Base-by-base conservation (phyloP, 2,888 invertebrate genomes). In the Bibio marci region DNA sequence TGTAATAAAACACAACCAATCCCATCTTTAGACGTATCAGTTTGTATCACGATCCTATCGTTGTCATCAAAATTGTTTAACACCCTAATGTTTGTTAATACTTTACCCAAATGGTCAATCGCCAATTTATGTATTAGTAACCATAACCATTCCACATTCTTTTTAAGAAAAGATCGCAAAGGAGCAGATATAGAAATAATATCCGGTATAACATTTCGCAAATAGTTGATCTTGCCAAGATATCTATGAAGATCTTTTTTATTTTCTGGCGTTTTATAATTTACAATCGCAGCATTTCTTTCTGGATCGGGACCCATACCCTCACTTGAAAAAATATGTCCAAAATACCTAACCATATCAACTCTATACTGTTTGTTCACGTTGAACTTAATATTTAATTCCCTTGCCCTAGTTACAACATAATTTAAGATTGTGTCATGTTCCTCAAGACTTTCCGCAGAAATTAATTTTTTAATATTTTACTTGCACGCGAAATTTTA, bases 401-500 rank as follows among this genome's bases (percentile, higher is more conserved):
- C 5, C 4, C 33, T 31, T 11, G 43, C 43, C 12, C 35, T 37
- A 2, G 39, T 34, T 10, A 43, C 14, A 10, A 45, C 28, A 30
- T 37, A 5, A 26, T 31, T 30, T 19, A 45, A 30, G 25, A 39
- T 43, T 19, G 30, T 13, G 26, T 43, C 43, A 39, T 45, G 43
- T 22, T 43, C 44, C 8, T 39, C 26, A 17, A 36, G 35, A 35
- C 33, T 41, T 22, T 37, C 25, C 2, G 7, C 26, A 11, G 39
- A 35, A 30, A 46, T 35, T 4, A 45, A 18, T 41, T 55, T 42
- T 47, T 54, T 43, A 35, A 57, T 28, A n/a, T 44, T 46, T 13
- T 43, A 30, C 27, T 48, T 44, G 34, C 45, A 37, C 5, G 42
- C 45, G 43, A 48, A 51, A 12, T 43, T 44, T 39, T 48, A 31